phyloP scores from a whole-genome alignment of 92 coral and sea anemone species.

The Epizoanthus fatuus region DNA sequence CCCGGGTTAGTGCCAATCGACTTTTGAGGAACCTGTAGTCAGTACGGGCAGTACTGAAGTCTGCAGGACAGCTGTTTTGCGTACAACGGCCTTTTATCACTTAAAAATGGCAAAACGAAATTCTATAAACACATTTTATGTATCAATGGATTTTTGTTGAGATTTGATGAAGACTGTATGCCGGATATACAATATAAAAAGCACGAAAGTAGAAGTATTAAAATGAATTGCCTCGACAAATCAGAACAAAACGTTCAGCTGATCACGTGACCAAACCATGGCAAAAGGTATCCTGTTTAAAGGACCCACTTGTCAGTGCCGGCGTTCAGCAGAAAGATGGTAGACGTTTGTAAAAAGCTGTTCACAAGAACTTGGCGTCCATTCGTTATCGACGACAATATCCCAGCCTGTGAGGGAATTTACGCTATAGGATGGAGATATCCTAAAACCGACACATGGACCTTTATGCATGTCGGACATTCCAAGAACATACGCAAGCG shows the following conservation, averaged over 20 bases:
- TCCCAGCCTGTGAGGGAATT: slow-evolving; percentile 43
- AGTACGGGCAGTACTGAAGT: too few species aligned
- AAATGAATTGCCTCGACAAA: background rate
- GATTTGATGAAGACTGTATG: too few species aligned
- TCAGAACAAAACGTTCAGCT: background rate
- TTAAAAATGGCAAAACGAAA: too few species aligned
- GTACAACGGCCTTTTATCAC: too few species aligned
- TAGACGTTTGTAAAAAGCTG: slow-evolving; percentile 45
- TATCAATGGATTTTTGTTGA: too few species aligned
- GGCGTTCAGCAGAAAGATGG: slow-evolving; percentile 12
- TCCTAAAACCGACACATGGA: slow-evolving; percentile 30
- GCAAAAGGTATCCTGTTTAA: background rate
- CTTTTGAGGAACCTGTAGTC: too few species aligned
- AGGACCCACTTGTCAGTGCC: background rate
- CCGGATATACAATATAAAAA: too few species aligned
- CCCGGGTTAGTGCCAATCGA: too few species aligned
- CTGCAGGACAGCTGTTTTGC: too few species aligned
- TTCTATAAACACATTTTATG: too few species aligned
- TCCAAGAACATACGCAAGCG: slow-evolving; percentile 40
- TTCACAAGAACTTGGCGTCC: slow-evolving; percentile 41
- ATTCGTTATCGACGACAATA: slow-evolving; percentile 15
- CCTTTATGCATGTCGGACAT: slow-evolving; percentile 37
- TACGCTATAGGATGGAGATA: slow-evolving; percentile 45
- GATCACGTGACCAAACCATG: background rate
- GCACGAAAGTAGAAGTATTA: background rate